Evolutionary conservation across 2,113 vertebrate genomes (phyloP).

Genomic region (Odocoileus virginianus): DNA sequence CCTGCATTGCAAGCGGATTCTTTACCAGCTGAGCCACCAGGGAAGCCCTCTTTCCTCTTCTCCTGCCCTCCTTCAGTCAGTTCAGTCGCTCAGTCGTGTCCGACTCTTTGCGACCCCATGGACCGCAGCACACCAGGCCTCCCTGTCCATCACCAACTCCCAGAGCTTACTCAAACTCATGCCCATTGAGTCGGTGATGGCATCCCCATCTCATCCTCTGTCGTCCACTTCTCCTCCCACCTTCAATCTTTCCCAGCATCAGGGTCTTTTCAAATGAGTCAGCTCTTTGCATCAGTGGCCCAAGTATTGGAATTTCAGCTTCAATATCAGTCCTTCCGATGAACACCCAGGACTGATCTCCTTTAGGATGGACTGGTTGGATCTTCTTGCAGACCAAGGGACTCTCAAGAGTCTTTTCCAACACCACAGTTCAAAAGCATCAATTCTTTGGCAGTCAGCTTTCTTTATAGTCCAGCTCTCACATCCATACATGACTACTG

Average conservation of each 20-base stretch:
- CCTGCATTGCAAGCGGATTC: fast-evolving
- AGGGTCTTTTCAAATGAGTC: not conserved
- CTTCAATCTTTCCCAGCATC: not conserved
- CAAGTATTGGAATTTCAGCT: not conserved
- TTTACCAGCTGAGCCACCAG: not conserved
- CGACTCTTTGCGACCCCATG: not conserved
- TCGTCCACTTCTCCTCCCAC: not conserved
- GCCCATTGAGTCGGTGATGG: not conserved
- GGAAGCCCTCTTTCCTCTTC: not conserved
- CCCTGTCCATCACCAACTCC: not conserved
- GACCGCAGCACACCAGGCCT: not conserved
- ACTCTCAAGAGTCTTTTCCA: not conserved
- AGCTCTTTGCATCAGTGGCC: not conserved
- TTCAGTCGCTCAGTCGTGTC: not conserved
- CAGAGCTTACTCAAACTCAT: not conserved
- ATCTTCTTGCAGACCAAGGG: not conserved
- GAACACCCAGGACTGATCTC: not conserved
- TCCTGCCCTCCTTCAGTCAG: not conserved
- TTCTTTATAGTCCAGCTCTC: not conserved
- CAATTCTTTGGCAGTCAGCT: fast-evolving
- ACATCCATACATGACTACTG: not conserved
- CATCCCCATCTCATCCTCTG: not conserved
- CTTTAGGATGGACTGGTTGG: not conserved
- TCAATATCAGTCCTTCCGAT: not conserved
- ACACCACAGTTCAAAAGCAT: not conserved